phyloP scores from a whole-genome alignment of 2,113 vertebrate species.

The Daubentonia madagascariensis region DNA sequence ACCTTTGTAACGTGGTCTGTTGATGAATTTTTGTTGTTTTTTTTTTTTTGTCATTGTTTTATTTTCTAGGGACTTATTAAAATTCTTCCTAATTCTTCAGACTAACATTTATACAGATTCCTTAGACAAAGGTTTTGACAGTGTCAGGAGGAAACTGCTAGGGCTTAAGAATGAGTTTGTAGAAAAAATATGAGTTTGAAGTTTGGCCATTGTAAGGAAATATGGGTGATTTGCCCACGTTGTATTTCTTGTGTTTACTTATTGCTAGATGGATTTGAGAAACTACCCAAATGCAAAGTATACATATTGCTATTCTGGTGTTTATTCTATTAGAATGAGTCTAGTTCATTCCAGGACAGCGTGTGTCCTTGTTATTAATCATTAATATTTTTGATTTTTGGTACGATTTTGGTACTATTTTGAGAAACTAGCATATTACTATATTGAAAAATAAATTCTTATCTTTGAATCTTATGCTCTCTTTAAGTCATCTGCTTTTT shows the following conservation, averaged over 20 bases:
- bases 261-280: neutral
- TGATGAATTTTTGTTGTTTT: constrained; percentile 17
- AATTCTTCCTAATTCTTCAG: constrained; percentile 36
- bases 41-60: neutral
- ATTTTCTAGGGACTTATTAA: constrained; percentile 17
- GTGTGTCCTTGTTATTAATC: neutral
- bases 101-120: neutral
- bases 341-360: neutral
- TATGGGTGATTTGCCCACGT: neutral
- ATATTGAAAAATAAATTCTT: neutral
- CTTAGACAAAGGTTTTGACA: neutral
- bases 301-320: neutral
- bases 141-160: neutral
- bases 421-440: neutral
- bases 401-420: neutral
- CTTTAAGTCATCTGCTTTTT: constrained; percentile 23
- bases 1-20: neutral
- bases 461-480: constrained; percentile 26
- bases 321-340: constrained; percentile 37
- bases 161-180: constrained; percentile 24
- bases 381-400: constrained; percentile 46
- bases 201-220: neutral
- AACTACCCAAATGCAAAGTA: neutral
- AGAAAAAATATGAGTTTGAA: neutral
- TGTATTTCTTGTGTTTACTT: neutral